These are phyloP conservation scores for Ylistrum balloti DNA, from an alignment of 1,140 invertebrate species.

Conservation along the genomic window DNA sequence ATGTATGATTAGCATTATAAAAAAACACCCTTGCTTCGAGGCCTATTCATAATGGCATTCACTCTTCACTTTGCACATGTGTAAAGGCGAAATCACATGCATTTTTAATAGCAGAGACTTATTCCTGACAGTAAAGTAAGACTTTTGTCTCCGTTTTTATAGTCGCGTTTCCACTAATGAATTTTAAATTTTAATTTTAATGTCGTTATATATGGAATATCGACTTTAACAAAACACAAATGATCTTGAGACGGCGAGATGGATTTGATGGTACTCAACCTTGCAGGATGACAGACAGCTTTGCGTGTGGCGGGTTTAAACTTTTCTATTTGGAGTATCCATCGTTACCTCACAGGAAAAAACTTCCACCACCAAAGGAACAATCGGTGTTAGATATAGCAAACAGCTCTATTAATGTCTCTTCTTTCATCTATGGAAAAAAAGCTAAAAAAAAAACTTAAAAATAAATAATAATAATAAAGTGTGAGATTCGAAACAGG, in stretches of 20 bases:
- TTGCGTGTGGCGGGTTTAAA: neutral
- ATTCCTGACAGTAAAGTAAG: neutral
- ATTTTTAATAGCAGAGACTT: neutral
- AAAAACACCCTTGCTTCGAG: neutral
- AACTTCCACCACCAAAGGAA: neutral
- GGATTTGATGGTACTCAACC: neutral
- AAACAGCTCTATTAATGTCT: neutral
- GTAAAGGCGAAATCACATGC: neutral
- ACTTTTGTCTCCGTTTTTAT: neutral
- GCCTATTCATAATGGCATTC: neutral
- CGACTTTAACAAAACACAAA: neutral
- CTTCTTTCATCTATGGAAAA: too few relatives aligned
- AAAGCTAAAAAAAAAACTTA: too few relatives aligned
- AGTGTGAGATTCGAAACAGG: too few relatives aligned
- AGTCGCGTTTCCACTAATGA: neutral
- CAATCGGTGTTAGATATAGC: neutral
- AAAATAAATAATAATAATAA: too few relatives aligned
- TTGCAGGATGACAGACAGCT: neutral
- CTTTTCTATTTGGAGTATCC: neutral
- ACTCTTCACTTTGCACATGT: neutral
- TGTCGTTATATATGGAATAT: neutral
- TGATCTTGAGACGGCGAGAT: neutral
- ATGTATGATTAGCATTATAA: neutral
- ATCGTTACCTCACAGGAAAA: neutral
- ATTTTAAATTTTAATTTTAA: constrained; percentile 32